Evolutionary conservation across 2,113 vertebrate species (phyloP), one percentile per base, ranked within the genome.

Genomic region (Falcunculus frontatus): DNA sequence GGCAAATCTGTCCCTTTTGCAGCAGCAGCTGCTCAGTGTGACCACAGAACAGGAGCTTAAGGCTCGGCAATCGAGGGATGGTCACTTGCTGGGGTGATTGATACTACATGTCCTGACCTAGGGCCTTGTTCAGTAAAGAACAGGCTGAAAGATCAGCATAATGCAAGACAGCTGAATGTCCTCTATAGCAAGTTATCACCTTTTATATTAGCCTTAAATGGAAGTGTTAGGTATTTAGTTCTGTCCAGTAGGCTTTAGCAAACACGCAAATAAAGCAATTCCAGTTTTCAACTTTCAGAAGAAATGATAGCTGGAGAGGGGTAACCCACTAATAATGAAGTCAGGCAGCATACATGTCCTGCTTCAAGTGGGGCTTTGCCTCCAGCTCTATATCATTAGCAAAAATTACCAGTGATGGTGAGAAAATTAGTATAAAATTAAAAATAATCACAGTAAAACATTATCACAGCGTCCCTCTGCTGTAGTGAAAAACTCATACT

Each of bases 281-380:
- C 20, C 14, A 70, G 3, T 82, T 87, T 94, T 91, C 32, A 49
- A 1, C 32, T 84, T 74, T 4, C 1, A 7, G 39, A 50, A 57
- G 59, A 63, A 49, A 8, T 6, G 4, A 9, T 17, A 87, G 41
- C 37, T 82, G 39, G 35, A 42, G 46, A 37, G n/a, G 37, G 5
- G 16, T 75, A 30, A 49, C 14, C 7, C 14, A 30, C 39, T 56
- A 33, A 50, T 44, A 79, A 37, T 30, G 37, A 85, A 74, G 57
- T 65, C 6, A 17, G 52, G n/a, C 9, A 32, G 42, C 0, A 0
- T 87, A 26, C 0, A 0, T 63, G 26, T 1, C 1, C 33, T 70
- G 27, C 50, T 77, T 89, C 17, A n/a, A 50, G 42, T 29, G 49
- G 32, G 39, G 6, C n/a, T 85, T 80, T 76, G 39, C 50, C 53